phyloP scores from a whole-genome alignment of 2,888 invertebrate genomes.

The Acronicta psi region DNA sequence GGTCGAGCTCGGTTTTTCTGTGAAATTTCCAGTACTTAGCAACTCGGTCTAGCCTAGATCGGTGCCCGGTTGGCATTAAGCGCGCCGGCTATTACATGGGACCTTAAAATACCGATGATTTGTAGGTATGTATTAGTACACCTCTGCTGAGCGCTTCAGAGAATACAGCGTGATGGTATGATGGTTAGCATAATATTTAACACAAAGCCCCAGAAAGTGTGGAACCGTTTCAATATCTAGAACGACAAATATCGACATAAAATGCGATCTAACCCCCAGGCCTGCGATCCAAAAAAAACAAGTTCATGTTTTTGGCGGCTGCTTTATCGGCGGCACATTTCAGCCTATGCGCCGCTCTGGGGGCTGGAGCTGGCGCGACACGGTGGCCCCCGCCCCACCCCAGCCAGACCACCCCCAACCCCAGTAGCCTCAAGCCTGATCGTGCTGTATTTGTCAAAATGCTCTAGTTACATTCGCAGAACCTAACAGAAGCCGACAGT shows the following conservation, averaged over 20 bases:
- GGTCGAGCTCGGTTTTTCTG: no score
- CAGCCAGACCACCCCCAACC: slow-evolving; percentile 41
- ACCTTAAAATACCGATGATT: no score
- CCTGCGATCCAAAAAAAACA: slow-evolving; percentile 56
- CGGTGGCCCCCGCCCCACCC: slow-evolving; percentile 50
- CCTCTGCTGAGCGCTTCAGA: no score
- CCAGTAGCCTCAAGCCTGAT: slow-evolving; percentile 60
- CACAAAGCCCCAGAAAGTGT: slow-evolving; percentile 19
- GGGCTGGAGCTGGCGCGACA: slow-evolving; percentile 64
- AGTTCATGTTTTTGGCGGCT: slow-evolving; percentile 68
- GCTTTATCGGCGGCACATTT: slow-evolving; percentile 74
- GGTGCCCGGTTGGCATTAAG: no score
- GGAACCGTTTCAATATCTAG: slow-evolving; percentile 46
- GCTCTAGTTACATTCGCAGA: slow-evolving; percentile 57
- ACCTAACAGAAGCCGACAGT: slow-evolving; percentile 51
- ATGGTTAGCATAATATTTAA: not conserved
- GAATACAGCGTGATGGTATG: no score
- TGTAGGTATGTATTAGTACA: no score
- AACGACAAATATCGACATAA: slow-evolving; percentile 47
- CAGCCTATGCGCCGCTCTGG: slow-evolving; percentile 67
- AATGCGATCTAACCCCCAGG: slow-evolving; percentile 29
- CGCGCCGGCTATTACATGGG: no score
- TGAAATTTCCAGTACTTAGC: no score
- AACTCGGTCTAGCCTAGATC: no score
- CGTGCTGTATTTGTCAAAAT: slow-evolving; percentile 67